phyloP scores from a whole-genome alignment of 2,797 vertebrate genomes.

The Emys orbicularis region DNA sequence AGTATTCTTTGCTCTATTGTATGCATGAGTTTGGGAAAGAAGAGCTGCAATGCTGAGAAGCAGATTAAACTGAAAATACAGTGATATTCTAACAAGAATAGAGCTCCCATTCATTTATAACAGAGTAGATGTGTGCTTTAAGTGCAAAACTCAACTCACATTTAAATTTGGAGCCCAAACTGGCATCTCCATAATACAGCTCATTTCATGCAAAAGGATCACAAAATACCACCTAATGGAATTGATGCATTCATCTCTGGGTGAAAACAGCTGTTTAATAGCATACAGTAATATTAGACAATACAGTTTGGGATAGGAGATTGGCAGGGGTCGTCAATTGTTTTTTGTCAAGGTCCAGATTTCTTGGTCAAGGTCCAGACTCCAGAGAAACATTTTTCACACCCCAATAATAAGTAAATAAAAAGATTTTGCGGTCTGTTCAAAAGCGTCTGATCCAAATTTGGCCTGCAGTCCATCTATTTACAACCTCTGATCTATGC shows the following conservation, averaged over 20 bases:
- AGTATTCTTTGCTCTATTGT: not conserved
- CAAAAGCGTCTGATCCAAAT: no score
- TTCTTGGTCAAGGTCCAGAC: no score
- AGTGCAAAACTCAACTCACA: not conserved
- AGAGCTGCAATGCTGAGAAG: not conserved
- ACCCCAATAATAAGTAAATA: no score
- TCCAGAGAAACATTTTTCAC: no score
- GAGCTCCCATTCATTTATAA: not conserved
- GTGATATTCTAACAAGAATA: not conserved
- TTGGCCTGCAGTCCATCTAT: no score
- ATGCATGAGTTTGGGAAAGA: not conserved
- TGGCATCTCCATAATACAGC: not conserved
- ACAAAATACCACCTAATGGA: not conserved
- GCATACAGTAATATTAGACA: no score
- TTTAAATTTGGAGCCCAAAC: not conserved
- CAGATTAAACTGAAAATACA: not conserved
- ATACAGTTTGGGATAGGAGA: not conserved
- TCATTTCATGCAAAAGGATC: not conserved
- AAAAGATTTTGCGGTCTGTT: no score
- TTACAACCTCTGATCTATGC: not conserved
- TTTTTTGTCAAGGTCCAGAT: no score
- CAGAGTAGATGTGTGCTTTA: not conserved
- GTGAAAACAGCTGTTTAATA: not conserved
- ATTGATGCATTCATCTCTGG: not conserved
- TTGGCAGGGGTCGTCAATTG: not conserved